Evolutionary conservation across 1,140 invertebrate species (phyloP), one percentile per base, ranked within the genome.

Genomic region (Drosophila chauvacae): DNA sequence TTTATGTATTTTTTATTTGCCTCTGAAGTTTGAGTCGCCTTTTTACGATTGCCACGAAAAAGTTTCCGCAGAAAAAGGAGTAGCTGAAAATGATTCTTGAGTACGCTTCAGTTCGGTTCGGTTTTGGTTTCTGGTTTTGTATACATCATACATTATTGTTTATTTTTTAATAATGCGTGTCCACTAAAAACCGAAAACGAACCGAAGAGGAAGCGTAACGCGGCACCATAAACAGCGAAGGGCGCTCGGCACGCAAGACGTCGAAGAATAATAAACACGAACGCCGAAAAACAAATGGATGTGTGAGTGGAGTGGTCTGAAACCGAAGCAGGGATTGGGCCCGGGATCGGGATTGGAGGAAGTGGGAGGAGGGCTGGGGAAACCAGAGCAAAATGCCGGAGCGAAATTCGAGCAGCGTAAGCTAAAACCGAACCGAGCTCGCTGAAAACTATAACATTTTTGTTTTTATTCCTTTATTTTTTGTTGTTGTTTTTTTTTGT

Each of bases 91-190:
- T 57, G 69, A 80, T 72, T 73, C 65, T 61, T 33, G 56, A 62
- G 50, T 39, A 48, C 66, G 28, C 50, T 44, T 50, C 48, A 11
- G 28, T 56, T 71, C 11, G 57, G 66, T 53, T 64, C 30, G 59
- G 72, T 55, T 68, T 10, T 10, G 70, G 75, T 58, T 56, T 47
- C 62, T 68, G 51, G 11, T 48, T 61, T 78, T 79, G 57, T 84
- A 73, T 74, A 77, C 77, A 61, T 58, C 74, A 77, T 64, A 75
- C 71, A 76, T 76, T 85, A 90, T 88, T 88, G 85, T 91, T 91
- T 91, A 79, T 91, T 91, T 91, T 91, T 91, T 87, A 91, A 91
- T 91, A 91, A 91, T 91, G 87, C 87, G 87, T 91, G 88, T 91
- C 87, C 87, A 91, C 87, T 91, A 81, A 85, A 90, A 80, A 63